Conservation (phyloP, 2,888 invertebrate species). For the Ophioninae sp. region DNA sequence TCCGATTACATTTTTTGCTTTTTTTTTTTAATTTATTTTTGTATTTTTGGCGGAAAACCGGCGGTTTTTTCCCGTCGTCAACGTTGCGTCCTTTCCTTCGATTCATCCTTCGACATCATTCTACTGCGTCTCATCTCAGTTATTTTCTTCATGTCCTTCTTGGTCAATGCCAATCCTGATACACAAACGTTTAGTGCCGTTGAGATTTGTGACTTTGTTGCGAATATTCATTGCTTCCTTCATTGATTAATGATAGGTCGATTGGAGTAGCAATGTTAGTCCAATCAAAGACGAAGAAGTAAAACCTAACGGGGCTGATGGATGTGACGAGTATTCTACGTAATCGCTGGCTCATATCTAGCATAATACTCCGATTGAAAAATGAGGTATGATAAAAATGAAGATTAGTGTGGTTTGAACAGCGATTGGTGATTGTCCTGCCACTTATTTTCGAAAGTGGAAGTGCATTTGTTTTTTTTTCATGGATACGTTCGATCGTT, state of each 20-base stretch:
- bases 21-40: too few relatives aligned
- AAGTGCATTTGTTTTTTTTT: too few relatives aligned
- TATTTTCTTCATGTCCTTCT: conserved; percentile 64
- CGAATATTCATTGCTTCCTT: not conserved
- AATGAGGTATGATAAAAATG: too few relatives aligned
- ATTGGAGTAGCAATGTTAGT: not conserved
- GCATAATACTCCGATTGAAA: too few relatives aligned
- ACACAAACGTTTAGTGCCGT: not conserved
- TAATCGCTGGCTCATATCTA: too few relatives aligned
- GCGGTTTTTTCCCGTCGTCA: not conserved
- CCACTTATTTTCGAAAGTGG: too few relatives aligned
- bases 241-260: not conserved
- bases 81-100: not conserved
- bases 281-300: not conserved
- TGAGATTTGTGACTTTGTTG: not conserved
- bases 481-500: too few relatives aligned
- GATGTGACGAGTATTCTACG: not conserved
- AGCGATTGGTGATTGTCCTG: too few relatives aligned
- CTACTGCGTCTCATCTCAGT: conserved; percentile 53
- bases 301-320: not conserved
- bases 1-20: too few relatives aligned
- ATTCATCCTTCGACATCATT: conserved; percentile 1
- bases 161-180: conserved; percentile 68
- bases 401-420: too few relatives aligned
- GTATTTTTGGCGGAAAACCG: too few relatives aligned